Evolutionary conservation across 2,797 vertebrate genomes (phyloP), one percentile per base, ranked within the genome.

Genomic region (Esox masquinongy): DNA sequence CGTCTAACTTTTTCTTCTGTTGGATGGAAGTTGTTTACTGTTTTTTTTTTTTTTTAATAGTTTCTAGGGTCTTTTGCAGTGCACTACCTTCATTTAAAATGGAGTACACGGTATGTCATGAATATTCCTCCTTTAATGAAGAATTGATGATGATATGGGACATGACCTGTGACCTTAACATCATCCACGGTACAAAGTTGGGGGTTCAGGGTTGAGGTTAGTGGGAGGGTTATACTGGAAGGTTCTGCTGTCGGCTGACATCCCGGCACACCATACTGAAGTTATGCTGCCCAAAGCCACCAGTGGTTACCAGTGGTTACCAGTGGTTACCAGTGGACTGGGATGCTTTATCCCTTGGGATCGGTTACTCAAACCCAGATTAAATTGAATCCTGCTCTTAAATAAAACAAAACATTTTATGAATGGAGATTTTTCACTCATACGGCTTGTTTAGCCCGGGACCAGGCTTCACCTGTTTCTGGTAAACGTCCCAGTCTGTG

Each of bases 81-180:
- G 90, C 89, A 87, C 89, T 87, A 83, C 87, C 88, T 77, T 86
- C 83, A 88, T 84, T 90, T 79, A 85, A 82, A 88, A 86, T 86
- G 87, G 86, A 84, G 87, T 88, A 85, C 43, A 47, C 43, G 1
- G 43, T 84, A 86, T 82, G 74, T 83, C 84, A 82, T 87, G 85
- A 80, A 80, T 85, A 82, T 87, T 90, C 77, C 87, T 88, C 80
- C 71, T 59, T 85, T 81, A 73, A 84, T 91, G 81, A 90, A 88
- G 86, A 89, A 88, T 82, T 68, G 63, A 22, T 82, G 73, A 82
- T 73, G 7, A 22, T 22, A 86, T 90, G 89, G 88, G 90, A 89
- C 80, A 80, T 68, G 77, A 74, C 82, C 87, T 78, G 76, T 74
- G 82, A 88, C 76, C 82, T 86, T 77, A 77, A 82, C 79, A 78